Conservation (phyloP, 1,140 invertebrate genomes). For the Ceratoteleas bidentatus region DNA sequence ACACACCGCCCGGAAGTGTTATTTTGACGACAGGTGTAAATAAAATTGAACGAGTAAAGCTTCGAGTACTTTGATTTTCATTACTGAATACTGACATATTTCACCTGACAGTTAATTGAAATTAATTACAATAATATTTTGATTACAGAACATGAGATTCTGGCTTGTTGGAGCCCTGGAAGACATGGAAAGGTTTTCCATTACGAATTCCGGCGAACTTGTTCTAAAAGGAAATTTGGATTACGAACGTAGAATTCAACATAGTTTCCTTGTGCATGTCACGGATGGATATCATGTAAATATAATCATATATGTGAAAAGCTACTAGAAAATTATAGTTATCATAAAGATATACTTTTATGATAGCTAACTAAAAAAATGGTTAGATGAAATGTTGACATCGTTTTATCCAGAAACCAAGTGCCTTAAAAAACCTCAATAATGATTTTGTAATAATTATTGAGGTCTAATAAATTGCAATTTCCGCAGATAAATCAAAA, state of each 20-base stretch:
- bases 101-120: no score
- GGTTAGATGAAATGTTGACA: background rate
- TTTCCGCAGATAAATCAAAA: no score
- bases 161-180: constrained; percentile 85
- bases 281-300: constrained; percentile 90
- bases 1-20: constrained; percentile 87
- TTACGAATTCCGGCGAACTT: constrained; percentile 90
- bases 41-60: constrained; percentile 80
- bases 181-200: constrained; percentile 86
- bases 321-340: no score
- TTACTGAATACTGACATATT: no score
- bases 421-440: no score
- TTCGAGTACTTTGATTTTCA: no score
- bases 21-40: constrained; percentile 83
- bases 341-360: no score
- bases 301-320: no score
- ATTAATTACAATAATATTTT: no score
- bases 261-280: constrained; percentile 90
- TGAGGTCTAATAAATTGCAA: no score
- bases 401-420: background rate
- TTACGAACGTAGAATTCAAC: constrained; percentile 88
- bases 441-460: no score
- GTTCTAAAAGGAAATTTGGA: constrained; percentile 89
- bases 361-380: no score
- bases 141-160: constrained; percentile 84